Evolutionary conservation across 2,113 vertebrate species (phyloP).

Genomic region (Galemys pyrenaicus): DNA sequence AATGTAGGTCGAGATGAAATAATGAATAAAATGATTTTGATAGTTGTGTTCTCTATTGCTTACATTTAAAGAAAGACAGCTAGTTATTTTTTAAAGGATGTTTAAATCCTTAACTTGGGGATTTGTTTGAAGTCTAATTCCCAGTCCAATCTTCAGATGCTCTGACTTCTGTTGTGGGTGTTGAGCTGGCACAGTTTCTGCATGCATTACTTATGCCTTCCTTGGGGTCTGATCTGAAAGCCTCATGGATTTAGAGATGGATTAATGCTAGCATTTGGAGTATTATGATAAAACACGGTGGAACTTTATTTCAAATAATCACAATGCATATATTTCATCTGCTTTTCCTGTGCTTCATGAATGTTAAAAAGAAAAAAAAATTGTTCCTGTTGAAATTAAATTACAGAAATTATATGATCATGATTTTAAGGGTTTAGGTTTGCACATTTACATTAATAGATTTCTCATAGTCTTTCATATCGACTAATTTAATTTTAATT

Average conservation of each 20-base stretch:
- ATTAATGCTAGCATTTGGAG: conserved; percentile 53
- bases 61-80: neutral
- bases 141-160: neutral
- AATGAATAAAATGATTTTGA: conserved; percentile 58
- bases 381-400: conserved; percentile 33
- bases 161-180: conserved; percentile 30
- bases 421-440: conserved; percentile 7
- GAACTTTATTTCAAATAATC: conserved; percentile 61
- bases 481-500: conserved; percentile 39
- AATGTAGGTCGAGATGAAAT: conserved; percentile 56
- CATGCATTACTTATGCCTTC: conserved; percentile 19
- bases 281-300: conserved; percentile 55
- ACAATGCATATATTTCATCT: neutral
- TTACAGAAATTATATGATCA: conserved; percentile 27
- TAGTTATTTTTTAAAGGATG: neutral
- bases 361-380: conserved; percentile 38
- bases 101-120: conserved; percentile 21
- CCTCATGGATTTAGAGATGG: conserved; percentile 59
- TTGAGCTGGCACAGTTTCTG: conserved; percentile 38
- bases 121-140: conserved; percentile 63
- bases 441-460: conserved; percentile 3
- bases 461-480: neutral
- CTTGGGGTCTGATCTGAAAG: conserved; percentile 50
- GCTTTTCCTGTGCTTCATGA: conserved; percentile 1
- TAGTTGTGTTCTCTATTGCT: conserved; percentile 1